These are phyloP conservation scores for Hoplodrina ambigua DNA, from an alignment of 2,888 invertebrate genomes.

Conservation along the genomic window DNA sequence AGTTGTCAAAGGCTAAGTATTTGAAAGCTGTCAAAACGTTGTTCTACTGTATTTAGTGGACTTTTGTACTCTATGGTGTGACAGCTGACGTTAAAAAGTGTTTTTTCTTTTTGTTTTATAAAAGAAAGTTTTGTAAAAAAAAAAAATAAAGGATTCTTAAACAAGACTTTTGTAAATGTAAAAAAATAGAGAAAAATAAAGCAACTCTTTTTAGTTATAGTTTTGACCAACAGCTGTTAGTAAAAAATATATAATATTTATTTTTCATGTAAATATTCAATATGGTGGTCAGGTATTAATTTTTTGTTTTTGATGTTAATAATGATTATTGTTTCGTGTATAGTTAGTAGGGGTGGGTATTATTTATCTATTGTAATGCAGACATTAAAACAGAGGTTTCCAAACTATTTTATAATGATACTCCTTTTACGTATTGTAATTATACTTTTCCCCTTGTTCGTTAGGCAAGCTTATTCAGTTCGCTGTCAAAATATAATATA, in stretches of 20 bases:
- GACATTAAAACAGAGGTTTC: not conserved
- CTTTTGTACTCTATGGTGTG: not conserved
- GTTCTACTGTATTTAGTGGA: not conserved
- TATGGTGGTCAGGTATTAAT: slow-evolving; percentile 44
- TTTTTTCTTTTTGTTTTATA: not conserved
- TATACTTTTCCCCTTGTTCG: no score
- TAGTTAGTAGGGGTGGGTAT: slow-evolving; percentile 38
- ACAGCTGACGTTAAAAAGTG: no score
- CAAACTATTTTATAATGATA: no score
- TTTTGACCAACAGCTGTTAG: no score
- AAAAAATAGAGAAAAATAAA: no score
- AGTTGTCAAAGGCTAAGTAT: not conserved
- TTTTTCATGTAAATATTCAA: slow-evolving; percentile 31
- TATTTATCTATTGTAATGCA: slow-evolving; percentile 7
- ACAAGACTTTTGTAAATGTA: not conserved
- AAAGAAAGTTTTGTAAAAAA: not conserved
- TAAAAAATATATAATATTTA: not conserved
- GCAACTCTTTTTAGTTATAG: no score
- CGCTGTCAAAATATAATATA: no score
- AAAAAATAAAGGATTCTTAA: not conserved
- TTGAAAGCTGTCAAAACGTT: slow-evolving; percentile 5
- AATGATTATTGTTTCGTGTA: slow-evolving; percentile 26
- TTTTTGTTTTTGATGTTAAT: slow-evolving; percentile 36
- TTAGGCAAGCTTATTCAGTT: no score
- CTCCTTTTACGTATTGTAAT: no score